Evolutionary conservation across 2,797 vertebrate species (phyloP), one percentile per base, ranked within the genome.

Genomic region (Microtus californicus): DNA sequence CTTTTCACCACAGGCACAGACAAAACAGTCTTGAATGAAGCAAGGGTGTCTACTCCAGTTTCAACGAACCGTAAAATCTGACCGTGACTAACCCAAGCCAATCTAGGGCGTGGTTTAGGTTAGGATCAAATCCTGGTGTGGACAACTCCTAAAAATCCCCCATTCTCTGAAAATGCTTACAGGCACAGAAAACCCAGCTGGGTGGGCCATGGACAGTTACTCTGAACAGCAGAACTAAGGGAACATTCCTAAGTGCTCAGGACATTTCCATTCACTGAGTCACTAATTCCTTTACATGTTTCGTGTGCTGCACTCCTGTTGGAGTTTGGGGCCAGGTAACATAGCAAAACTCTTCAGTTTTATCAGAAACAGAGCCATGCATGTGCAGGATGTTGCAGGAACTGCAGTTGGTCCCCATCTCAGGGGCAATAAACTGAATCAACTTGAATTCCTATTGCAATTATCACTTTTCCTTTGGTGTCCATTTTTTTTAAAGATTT

Each of bases 381-480:
- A 6, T 29, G 7, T 12, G 31, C 69, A 48, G 34, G 19, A 45
- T 76, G 34, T 27, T 40, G 25, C 25, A 83, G 56, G 74, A 89
- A 25, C 31, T 45, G 34, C 19, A 78, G 59, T 15, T 61, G 29
- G 10, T 63, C 59, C 77, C 89, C 86, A 23, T 23, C 19, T 91
- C 31, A 40, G n/a, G 29, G 5, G 40, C 48, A 90, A 34, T n/a
- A 61, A 78, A 73, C 78, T 92, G 34, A 8, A 59, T 45, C 61
- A 89, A 56, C 4, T 79, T 83, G 43, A 87, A 87, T 89, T 87
- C 83, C 80, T 90, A 61, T 34, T 65, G 31, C n/a, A 71, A n/a
- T 92, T 87, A 59, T 21, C 12, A 54, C 45, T 69, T 93, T 76
- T 54, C n/a, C 48, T 61, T 65, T 27, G 37, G 6, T 76, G 23